Evolutionary conservation across 2,888 invertebrate species (phyloP).

Genomic region (Fissipunctia ypsillon): DNA sequence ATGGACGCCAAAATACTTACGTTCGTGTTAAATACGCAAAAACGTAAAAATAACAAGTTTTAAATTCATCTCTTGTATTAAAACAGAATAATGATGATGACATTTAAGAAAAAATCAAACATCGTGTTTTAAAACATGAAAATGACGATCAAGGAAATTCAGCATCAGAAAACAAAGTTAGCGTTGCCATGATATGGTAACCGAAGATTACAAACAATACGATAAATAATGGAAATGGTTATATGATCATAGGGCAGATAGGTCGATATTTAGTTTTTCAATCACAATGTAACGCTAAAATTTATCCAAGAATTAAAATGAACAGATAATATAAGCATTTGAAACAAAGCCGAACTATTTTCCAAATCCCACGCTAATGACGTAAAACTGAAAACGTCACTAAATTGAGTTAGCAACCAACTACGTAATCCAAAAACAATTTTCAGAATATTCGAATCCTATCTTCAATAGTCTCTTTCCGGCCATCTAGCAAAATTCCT

Average conservation of each 20-base stretch:
- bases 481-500: conserved; percentile 44
- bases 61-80: not conserved
- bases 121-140: not conserved
- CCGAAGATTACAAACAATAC: not conserved
- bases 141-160: not conserved
- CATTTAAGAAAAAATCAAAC: not conserved
- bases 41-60: conserved; percentile 18
- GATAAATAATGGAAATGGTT: not conserved
- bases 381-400: conserved; percentile 27
- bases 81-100: not conserved
- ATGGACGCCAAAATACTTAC: conserved; percentile 40
- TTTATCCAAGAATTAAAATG: not conserved
- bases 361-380: conserved; percentile 1
- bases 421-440: conserved; percentile 14
- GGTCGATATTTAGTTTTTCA: not conserved
- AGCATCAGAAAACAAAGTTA: not conserved
- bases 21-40: conserved; percentile 15
- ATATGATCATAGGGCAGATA: not conserved
- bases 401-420: conserved; percentile 1
- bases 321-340: not conserved
- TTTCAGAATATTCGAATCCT: conserved; percentile 30
- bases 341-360: conserved; percentile 12
- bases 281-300: not conserved
- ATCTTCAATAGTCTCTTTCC: not conserved
- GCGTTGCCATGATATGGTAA: not conserved